A percentile compares a stretch with the other conserved stretches of the same genome.
phyloP scores from a whole-genome alignment of 2,888 invertebrate genomes.

The Helleia helle region DNA sequence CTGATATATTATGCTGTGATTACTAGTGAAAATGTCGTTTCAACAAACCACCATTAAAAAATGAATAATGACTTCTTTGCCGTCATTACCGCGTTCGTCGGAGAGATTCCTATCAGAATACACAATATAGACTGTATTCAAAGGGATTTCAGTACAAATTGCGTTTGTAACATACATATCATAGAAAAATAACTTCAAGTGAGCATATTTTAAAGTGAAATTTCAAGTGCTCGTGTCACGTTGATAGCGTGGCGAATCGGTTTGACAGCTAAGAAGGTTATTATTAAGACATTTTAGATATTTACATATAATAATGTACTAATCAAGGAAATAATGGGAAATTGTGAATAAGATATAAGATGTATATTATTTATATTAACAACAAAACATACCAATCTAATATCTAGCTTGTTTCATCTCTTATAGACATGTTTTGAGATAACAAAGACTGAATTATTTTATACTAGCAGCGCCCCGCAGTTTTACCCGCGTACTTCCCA shows the following conservation, averaged over 20 bases:
- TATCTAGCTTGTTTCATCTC: too few species aligned
- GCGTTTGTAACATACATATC: constrained; percentile 15
- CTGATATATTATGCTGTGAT: constrained; percentile 68
- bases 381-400: too few species aligned
- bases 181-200: constrained; percentile 37
- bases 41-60: constrained; percentile 72
- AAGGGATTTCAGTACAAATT: constrained; percentile 24
- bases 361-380: too few species aligned
- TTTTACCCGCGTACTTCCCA: too few species aligned
- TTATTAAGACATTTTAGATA: constrained; percentile 69
- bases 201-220: constrained; percentile 12
- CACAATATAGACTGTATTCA: constrained; percentile 30
- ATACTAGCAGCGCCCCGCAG: too few species aligned
- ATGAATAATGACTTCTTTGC: constrained; percentile 71
- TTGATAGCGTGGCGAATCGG: constrained; percentile 52
- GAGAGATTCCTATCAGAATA: constrained; percentile 59
- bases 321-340: constrained; percentile 28
- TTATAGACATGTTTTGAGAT: too few species aligned
- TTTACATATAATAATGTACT: constrained; percentile 37
- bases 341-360: constrained; percentile 6
- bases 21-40: constrained; percentile 72
- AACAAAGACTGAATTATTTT: too few species aligned
- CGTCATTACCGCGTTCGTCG: constrained; percentile 59
- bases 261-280: constrained; percentile 68
- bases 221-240: constrained; percentile 25